Percentiles rank a stretch among this genome's conserved stretches.
Evolutionary conservation across 2,888 invertebrate species (phyloP).

Genomic region (Thyatira batis): DNA sequence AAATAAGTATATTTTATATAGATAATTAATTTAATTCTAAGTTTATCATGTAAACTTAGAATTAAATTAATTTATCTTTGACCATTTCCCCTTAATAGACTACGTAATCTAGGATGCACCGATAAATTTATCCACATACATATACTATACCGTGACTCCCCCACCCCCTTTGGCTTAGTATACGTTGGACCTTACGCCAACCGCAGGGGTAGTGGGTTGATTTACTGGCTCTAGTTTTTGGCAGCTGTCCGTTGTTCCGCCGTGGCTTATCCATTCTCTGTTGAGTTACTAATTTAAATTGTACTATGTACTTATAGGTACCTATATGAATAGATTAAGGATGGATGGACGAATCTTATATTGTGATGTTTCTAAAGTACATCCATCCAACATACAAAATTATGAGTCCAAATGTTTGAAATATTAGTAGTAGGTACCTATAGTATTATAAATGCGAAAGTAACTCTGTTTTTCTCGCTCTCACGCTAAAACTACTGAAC

Average conservation of each 20-base stretch:
- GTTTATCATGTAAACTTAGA: too few species aligned
- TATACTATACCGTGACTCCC: neutral
- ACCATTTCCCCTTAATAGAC: too few species aligned
- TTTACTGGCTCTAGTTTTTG: conserved; percentile 1
- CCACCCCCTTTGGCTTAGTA: neutral
- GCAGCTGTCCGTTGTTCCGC: conserved; percentile 1
- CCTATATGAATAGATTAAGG: neutral
- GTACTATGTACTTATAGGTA: neutral
- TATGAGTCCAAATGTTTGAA: too few species aligned
- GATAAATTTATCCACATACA: neutral
- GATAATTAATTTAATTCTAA: too few species aligned
- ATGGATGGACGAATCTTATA: neutral
- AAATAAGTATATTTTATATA: too few species aligned
- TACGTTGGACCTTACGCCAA: neutral
- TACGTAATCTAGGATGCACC: neutral
- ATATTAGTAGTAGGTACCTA: too few species aligned
- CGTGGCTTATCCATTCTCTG: neutral
- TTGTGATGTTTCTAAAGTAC: too few species aligned
- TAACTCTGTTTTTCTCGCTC: too few species aligned
- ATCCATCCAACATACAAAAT: too few species aligned
- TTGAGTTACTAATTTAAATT: neutral
- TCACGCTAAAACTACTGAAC: too few species aligned
- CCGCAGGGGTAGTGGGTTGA: conserved; percentile 1
- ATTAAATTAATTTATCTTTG: too few species aligned
- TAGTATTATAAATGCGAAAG: too few species aligned